Percentiles rank a stretch among this genome's conserved stretches.
Evolutionary conservation across 2,797 vertebrate species (phyloP).

Genomic region (Gallinago nigripennis): DNA sequence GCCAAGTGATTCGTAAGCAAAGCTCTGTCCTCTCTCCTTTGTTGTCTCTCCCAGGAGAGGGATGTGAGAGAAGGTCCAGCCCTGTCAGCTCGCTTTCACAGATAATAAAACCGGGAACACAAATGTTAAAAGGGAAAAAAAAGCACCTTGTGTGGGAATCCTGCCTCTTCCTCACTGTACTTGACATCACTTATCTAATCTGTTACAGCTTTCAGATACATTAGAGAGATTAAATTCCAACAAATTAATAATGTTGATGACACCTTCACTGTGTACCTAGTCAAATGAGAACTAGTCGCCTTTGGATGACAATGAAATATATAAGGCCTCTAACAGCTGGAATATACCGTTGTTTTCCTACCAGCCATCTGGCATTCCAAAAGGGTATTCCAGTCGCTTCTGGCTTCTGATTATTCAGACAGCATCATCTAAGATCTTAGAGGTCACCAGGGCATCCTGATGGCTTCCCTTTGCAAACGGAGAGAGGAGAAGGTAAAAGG

Average conservation of each 20-base stretch:
- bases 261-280: constrained; percentile 10
- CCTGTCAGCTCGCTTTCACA: not conserved
- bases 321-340: constrained; percentile 14
- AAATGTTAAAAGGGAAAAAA: not conserved
- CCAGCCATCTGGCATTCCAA: constrained; percentile 28
- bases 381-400: not conserved
- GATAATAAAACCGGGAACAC: not conserved
- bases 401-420: not conserved
- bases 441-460: not conserved
- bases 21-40: not conserved
- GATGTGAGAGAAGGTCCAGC: not conserved
- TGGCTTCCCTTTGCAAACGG: not conserved
- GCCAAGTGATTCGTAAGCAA: not conserved
- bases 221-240: constrained; percentile 15
- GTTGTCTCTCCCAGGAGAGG: not conserved
- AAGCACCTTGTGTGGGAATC: not conserved
- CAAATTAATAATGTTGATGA: constrained; percentile 27
- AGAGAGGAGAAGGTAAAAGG: not conserved
- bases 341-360: not conserved
- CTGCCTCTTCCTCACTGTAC: not conserved
- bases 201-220: constrained; percentile 13
- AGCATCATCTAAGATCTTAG: not conserved
- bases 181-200: constrained; percentile 10
- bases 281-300: constrained; percentile 15
- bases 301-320: not conserved